These are phyloP conservation scores for Ylistrum balloti DNA, from an alignment of 1,140 invertebrate species.

Conservation along the genomic window DNA sequence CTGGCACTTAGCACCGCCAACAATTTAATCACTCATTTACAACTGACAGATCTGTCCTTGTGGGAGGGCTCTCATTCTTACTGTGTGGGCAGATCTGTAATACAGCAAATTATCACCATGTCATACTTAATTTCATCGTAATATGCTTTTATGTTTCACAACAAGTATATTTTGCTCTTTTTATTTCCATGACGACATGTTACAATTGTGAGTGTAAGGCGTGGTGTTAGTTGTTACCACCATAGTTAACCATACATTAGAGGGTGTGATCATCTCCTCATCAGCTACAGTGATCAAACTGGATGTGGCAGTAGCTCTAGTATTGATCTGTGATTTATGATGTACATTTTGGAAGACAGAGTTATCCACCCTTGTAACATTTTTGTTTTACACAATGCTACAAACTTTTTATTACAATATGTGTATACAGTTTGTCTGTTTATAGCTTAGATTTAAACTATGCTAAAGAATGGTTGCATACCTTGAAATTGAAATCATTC, in stretches of 20 bases:
- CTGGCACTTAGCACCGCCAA: not conserved
- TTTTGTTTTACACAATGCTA: not conserved
- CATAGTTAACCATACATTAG: conserved; percentile 2
- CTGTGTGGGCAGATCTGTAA: not conserved
- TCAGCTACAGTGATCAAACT: not conserved
- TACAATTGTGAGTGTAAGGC: not conserved
- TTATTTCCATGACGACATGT: conserved; percentile 21
- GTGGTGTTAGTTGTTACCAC: not conserved
- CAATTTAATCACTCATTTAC: conserved; percentile 38
- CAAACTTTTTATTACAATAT: not conserved
- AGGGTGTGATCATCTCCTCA: conserved; percentile 24
- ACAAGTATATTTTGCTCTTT: conserved; percentile 21
- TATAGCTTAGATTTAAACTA: not conserved
- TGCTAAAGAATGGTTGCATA: not conserved
- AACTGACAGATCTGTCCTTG: not conserved
- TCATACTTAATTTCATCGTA: not conserved
- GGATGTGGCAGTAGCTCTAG: not conserved
- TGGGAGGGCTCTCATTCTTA: not conserved
- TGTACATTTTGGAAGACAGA: not conserved
- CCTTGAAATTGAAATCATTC: not conserved
- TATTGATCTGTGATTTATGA: conserved; percentile 13
- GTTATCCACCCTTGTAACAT: not conserved
- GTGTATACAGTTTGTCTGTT: not conserved
- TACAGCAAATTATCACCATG: conserved; percentile 34
- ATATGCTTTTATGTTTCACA: not conserved